Evolutionary conservation across 2,888 invertebrate genomes (phyloP).

Genomic region (Parapristionchus giblindavisi): DNA sequence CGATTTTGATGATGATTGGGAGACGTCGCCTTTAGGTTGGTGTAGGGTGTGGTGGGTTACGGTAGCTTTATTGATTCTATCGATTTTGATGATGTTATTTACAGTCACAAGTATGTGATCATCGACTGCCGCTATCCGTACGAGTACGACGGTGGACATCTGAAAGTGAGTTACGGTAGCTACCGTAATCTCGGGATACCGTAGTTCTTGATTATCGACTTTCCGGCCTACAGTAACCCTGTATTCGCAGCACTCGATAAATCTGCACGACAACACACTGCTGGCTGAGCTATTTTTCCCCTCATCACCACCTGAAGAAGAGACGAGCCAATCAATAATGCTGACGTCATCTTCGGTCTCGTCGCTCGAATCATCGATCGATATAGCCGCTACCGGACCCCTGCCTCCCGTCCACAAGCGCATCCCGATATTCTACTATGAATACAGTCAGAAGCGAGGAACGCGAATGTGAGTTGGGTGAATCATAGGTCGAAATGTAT

Average conservation of each 20-base stretch:
- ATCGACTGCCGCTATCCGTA: slow-evolving; percentile 56
- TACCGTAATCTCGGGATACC: neutral
- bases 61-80: too few species aligned
- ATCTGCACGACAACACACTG: slow-evolving; percentile 44
- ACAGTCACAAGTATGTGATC: slow-evolving; percentile 40
- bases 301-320: neutral
- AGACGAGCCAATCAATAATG: too few species aligned
- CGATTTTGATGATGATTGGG: too few species aligned
- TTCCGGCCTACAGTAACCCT: neutral
- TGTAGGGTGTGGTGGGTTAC: too few species aligned
- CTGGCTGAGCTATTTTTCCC: slow-evolving; percentile 47
- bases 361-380: too few species aligned
- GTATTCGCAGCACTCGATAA: slow-evolving; percentile 46
- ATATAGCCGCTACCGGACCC: neutral
- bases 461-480: slow-evolving; percentile 88
- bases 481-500: too few species aligned
- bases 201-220: slow-evolving; percentile 2
- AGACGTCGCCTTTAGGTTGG: too few species aligned
- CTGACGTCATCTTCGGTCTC: too few species aligned
- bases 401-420: slow-evolving; percentile 71
- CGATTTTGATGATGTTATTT: too few species aligned
- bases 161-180: slow-evolving; percentile 42
- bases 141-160: slow-evolving; percentile 55
- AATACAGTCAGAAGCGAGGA: slow-evolving; percentile 94
- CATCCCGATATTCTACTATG: slow-evolving; percentile 94